A percentile compares a stretch with the other conserved stretches of the same genome.
Evolutionary conservation across 2,113 vertebrate species (phyloP).

Genomic region (Myrmecobius fasciatus): DNA sequence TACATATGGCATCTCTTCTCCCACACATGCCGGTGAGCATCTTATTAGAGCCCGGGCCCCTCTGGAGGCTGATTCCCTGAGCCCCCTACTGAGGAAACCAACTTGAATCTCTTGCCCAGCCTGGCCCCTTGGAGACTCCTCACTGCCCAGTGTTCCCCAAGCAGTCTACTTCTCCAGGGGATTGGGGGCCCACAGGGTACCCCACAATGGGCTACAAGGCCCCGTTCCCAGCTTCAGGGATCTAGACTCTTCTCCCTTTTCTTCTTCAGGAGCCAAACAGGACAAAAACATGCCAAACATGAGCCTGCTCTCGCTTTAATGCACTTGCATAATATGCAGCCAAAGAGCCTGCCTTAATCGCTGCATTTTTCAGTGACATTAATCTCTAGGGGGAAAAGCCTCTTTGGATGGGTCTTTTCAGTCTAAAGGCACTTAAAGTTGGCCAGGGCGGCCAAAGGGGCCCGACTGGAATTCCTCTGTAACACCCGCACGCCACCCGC

Average conservation of each 20-base stretch:
- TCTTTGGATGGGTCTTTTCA: slow-evolving; percentile 73
- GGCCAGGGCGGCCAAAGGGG: slow-evolving; percentile 68
- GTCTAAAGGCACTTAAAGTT: slow-evolving; percentile 77
- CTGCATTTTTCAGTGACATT: slow-evolving; percentile 74
- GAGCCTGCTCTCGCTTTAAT: slow-evolving; percentile 71
- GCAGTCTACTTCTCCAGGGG: neutral
- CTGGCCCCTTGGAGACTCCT: neutral
- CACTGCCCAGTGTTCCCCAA: neutral
- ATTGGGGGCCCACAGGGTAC: fast-evolving
- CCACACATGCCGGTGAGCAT: fast-evolving
- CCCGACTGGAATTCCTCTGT: slow-evolving; percentile 75
- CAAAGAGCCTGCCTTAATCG: slow-evolving; percentile 67
- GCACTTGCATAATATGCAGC: slow-evolving; percentile 68
- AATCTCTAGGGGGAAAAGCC: slow-evolving; percentile 74
- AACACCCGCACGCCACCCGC: slow-evolving; percentile 70
- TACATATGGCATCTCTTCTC: neutral
- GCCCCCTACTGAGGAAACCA: neutral
- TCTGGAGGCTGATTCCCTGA: neutral
- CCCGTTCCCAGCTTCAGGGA: slow-evolving; percentile 4
- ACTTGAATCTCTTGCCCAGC: neutral
- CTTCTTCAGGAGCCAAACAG: slow-evolving; percentile 68
- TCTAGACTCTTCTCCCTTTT: slow-evolving; percentile 58
- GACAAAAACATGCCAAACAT: slow-evolving; percentile 70
- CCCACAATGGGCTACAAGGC: neutral
- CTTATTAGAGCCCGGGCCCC: fast-evolving